Base-by-base conservation (phyloP, 2,113 vertebrate genomes). In the Ochotona princeps region DNA sequence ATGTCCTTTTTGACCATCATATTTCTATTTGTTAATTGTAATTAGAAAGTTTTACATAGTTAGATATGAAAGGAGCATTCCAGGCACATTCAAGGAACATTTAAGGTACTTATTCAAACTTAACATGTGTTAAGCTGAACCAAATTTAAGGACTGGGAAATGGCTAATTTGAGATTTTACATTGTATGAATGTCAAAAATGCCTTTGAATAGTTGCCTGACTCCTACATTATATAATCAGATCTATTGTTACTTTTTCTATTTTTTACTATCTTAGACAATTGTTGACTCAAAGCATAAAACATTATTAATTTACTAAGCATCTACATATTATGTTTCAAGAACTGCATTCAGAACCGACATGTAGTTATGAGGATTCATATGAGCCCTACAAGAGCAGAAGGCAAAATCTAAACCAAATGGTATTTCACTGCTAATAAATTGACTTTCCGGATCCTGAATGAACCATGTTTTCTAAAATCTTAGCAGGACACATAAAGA, bases 291-390 rank as follows among this genome's bases (percentile, higher is more conserved):
- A 70, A 10, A 87, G 1, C 3, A 14, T 20, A 80, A 65, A 18
- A 74, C 75, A 94, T 93, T n/a, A 28, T 91, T 80, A 26, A 63
- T 63, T 93, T 21, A 78, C 8, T 51, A 72, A 83, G 75, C 57
- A 54, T 54, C 21, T 47, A 38, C 28, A 32, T n/a, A 74, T 44
- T 47, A 28, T 86, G 23, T 70, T 57, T 67, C 32, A 79, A 26
- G 8, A 2, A 81, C 11, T 89, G 30, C 14, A 65, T 17, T 90
- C 28, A 66, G 28, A 0, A 26, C 21, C 0, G 0, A 20, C 21
- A 76, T 90, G 38, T 38, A 84, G 30, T 21, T 84, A 28, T 66
- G 73, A 87, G 32, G 23, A 83, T 65, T 28, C 83, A 78, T 17
- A 54, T 28, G 14, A 11, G 8, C 4, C 20, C 67, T 83, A 7